phyloP scores from a whole-genome alignment of 1,140 invertebrate species.

The Drosophila auraria region DNA sequence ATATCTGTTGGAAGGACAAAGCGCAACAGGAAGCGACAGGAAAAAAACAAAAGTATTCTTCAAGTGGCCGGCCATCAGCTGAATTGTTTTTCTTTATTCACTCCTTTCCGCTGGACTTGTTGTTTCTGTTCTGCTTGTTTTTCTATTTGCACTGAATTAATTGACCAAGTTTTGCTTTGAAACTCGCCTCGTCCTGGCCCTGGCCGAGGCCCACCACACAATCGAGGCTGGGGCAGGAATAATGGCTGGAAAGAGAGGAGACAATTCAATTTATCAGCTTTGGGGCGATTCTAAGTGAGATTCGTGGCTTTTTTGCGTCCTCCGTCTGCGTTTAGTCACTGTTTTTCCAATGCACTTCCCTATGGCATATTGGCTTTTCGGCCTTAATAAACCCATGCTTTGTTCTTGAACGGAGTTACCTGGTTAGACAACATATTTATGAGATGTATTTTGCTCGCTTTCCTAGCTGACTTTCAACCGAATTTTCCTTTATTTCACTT shows the following conservation, averaged over 20 bases:
- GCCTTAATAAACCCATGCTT: no score
- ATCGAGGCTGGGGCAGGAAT: neutral
- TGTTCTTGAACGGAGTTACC: no score
- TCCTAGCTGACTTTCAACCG: neutral
- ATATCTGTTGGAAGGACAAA: neutral
- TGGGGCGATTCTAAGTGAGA: constrained; percentile 6
- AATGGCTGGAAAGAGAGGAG: constrained; percentile 30
- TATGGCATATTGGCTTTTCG: no score
- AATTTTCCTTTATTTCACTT: neutral
- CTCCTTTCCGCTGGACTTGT: constrained; percentile 22
- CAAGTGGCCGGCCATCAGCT: constrained; percentile 45
- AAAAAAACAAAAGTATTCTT: constrained; percentile 48
- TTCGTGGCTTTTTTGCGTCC: neutral
- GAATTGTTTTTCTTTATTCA: constrained; percentile 36
- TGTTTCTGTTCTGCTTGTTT: constrained; percentile 21
- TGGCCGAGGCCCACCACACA: constrained; percentile 23
- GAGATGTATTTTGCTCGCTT: neutral
- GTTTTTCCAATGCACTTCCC: neutral
- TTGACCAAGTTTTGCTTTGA: constrained; percentile 67
- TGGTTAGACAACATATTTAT: no score
- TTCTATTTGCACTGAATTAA: constrained; percentile 58
- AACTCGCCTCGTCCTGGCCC: constrained; percentile 22
- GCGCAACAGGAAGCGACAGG: constrained; percentile 47
- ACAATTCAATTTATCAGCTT: constrained; percentile 43
- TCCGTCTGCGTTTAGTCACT: neutral